Percentiles rank a stretch among this genome's conserved stretches.
These are phyloP conservation scores for Dunckerocampus dactyliophorus DNA, from an alignment of 2,113 vertebrate genomes.

Conservation along the genomic window DNA sequence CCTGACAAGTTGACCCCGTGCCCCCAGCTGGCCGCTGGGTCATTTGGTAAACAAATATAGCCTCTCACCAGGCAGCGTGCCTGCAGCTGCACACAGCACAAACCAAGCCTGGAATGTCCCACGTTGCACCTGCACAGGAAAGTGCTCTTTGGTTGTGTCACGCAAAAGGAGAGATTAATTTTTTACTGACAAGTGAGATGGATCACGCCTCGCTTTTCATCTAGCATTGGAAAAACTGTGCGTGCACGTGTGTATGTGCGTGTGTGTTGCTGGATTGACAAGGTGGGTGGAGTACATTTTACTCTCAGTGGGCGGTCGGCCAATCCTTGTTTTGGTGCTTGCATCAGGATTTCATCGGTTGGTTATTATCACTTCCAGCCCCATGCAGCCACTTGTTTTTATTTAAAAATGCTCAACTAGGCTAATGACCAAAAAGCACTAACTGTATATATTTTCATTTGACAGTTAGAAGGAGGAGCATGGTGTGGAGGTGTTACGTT, in stretches of 20 bases:
- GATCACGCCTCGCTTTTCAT: background rate
- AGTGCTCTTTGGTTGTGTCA: too few species aligned
- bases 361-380: background rate
- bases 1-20: conserved; percentile 40
- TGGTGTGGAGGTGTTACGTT: too few species aligned
- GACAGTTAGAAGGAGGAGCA: too few species aligned
- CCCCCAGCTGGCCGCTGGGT: conserved; percentile 19
- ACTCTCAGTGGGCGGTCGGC: conserved; percentile 1
- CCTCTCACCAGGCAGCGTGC: conserved; percentile 23
- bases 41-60: conserved; percentile 44
- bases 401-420: too few species aligned
- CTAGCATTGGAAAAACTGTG: background rate
- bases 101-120: conserved; percentile 44
- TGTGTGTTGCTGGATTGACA: background rate
- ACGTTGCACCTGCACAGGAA: conserved; percentile 22
- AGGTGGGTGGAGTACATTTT: background rate
- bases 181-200: too few species aligned
- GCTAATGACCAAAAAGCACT: too few species aligned
- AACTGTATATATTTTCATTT: too few species aligned
- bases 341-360: background rate
- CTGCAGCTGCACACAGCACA: conserved; percentile 44
- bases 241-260: too few species aligned
- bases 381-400: too few species aligned
- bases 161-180: too few species aligned
- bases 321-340: background rate